These are phyloP conservation scores for Nymphalis c-album DNA, from an alignment of 2,888 invertebrate species.

Conservation along the genomic window DNA sequence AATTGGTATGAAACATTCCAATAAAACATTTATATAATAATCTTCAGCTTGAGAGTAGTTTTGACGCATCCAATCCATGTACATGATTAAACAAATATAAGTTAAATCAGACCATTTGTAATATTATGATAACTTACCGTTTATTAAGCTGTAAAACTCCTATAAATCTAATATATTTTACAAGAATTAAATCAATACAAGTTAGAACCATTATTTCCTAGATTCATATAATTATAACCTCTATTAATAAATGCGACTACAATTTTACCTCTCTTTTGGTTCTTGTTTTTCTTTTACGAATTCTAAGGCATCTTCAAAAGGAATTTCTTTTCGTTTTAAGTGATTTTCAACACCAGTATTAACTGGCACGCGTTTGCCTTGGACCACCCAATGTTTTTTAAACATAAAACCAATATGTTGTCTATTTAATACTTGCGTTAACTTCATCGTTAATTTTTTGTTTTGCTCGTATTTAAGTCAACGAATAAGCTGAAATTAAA, in stretches of 20 bases:
- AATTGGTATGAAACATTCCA: too few relatives aligned
- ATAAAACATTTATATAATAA: too few relatives aligned
- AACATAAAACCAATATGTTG: slow-evolving; percentile 89
- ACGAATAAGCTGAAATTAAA: neutral
- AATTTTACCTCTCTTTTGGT: slow-evolving; percentile 53
- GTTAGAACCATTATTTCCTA: neutral
- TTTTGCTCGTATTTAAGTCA: neutral
- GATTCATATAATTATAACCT: slow-evolving; percentile 8
- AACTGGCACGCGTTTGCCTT: slow-evolving; percentile 82
- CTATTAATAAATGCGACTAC: neutral
- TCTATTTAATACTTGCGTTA: slow-evolving; percentile 82
- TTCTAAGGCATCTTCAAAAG: slow-evolving; percentile 83
- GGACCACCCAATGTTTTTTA: slow-evolving; percentile 86
- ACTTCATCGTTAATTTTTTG: slow-evolving; percentile 79
- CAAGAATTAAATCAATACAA: too few relatives aligned
- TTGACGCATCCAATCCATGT: too few relatives aligned
- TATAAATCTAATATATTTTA: too few relatives aligned
- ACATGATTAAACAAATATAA: too few relatives aligned
- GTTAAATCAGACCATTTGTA: too few relatives aligned
- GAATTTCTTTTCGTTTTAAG: slow-evolving; percentile 81
- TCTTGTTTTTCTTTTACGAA: slow-evolving; percentile 71
- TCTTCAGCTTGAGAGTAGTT: too few relatives aligned
- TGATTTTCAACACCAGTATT: slow-evolving; percentile 80
- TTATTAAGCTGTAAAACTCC: too few relatives aligned
- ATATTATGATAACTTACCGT: too few relatives aligned